Conservation (phyloP, 2,888 invertebrate genomes). For the Megamerina dolium region DNA sequence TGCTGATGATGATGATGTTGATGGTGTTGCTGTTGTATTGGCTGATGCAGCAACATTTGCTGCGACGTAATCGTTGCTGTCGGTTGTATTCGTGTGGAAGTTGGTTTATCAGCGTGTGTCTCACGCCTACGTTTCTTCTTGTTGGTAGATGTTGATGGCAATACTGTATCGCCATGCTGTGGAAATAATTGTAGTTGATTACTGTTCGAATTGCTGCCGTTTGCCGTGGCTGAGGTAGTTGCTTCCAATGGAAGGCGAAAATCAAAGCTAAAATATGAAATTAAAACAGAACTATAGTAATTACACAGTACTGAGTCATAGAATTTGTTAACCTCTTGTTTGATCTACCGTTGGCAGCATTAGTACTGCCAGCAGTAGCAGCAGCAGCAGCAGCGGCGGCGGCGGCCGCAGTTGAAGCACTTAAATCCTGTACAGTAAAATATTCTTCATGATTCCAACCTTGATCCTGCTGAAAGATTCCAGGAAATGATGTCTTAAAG, state of each 20-base stretch:
- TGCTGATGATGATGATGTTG: slow-evolving; percentile 15
- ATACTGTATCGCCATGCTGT: slow-evolving; percentile 24
- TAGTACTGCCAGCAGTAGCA: slow-evolving; percentile 4
- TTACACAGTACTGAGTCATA: neutral
- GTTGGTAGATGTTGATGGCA: slow-evolving; percentile 22
- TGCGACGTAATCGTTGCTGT: slow-evolving; percentile 28
- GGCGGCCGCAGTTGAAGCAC: slow-evolving; percentile 26
- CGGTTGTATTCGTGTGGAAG: slow-evolving; percentile 17
- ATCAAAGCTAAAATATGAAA: slow-evolving; percentile 24
- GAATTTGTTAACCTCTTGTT: neutral
- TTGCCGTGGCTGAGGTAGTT: slow-evolving; percentile 13
- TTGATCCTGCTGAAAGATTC: slow-evolving; percentile 35
- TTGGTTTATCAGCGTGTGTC: slow-evolving; percentile 15
- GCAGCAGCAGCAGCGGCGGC: neutral
- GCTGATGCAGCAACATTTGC: slow-evolving; percentile 20
- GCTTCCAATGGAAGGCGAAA: slow-evolving; percentile 28
- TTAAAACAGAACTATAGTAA: slow-evolving; percentile 1
- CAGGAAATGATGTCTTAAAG: slow-evolving; percentile 36
- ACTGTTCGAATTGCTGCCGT: slow-evolving; percentile 10
- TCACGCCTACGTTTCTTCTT: slow-evolving; percentile 27
- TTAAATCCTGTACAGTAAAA: slow-evolving; percentile 43
- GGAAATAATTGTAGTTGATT: slow-evolving; percentile 20
- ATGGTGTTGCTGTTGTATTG: slow-evolving; percentile 18
- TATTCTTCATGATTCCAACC: slow-evolving; percentile 45
- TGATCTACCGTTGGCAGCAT: slow-evolving; percentile 7